Percentiles rank a stretch among this genome's conserved stretches.
These are phyloP conservation scores for Taxidea taxus DNA, from an alignment of 2,113 vertebrate genomes.

Conservation along the genomic window DNA sequence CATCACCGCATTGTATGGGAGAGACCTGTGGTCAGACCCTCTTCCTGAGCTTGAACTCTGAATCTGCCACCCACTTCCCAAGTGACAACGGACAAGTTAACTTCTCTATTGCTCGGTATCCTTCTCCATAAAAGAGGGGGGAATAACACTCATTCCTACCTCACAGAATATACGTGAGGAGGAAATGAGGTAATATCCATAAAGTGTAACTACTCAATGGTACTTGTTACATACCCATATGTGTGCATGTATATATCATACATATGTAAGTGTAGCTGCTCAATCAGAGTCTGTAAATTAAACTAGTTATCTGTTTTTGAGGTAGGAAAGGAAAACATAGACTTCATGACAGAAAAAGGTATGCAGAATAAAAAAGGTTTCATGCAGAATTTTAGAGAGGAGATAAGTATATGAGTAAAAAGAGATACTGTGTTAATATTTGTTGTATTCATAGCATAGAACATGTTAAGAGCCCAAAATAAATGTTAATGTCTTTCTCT, in stretches of 20 bases:
- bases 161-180: neutral
- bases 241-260: neutral
- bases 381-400: neutral
- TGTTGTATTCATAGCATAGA: neutral
- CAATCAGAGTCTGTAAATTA: neutral
- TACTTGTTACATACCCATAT: neutral
- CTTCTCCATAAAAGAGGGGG: neutral
- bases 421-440: neutral
- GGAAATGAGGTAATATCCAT: neutral
- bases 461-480: neutral
- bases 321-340: neutral
- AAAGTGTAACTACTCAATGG: neutral
- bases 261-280: too few species aligned
- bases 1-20: fast-evolving
- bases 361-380: neutral
- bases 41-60: neutral
- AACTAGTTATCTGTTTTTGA: neutral
- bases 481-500: neutral
- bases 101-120: neutral
- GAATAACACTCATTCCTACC: neutral
- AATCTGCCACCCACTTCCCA: neutral
- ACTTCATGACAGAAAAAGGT: neutral
- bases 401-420: neutral
- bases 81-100: neutral
- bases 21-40: neutral